phyloP scores from a whole-genome alignment of 1,140 invertebrate genomes.

The Trichonephila clavipes region DNA sequence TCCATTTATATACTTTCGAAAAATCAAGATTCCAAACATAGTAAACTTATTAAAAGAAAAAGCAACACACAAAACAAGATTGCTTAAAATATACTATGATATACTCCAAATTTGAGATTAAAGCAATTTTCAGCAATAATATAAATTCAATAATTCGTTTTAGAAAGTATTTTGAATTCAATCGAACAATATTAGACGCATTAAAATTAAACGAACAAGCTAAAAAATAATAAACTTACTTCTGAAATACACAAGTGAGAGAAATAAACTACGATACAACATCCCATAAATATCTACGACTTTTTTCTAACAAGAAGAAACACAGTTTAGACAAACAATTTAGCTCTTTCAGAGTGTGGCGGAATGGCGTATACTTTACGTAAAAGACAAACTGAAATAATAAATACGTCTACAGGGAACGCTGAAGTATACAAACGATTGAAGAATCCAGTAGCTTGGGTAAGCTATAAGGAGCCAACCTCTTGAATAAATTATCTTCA shows the following conservation, averaged over 20 bases:
- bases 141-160: too few species aligned
- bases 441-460: neutral
- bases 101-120: too few species aligned
- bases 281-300: conserved; percentile 5
- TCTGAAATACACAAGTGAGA: neutral
- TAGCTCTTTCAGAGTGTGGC: neutral
- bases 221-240: neutral
- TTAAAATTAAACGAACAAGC: neutral
- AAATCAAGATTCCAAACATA: too few species aligned
- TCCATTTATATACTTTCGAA: too few species aligned
- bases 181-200: neutral
- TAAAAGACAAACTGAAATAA: conserved; percentile 39
- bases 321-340: conserved; percentile 27
- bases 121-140: too few species aligned
- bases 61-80: too few species aligned
- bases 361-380: conserved; percentile 5
- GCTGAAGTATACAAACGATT: neutral
- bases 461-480: conserved; percentile 3
- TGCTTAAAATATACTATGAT: too few species aligned
- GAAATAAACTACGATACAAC: neutral
- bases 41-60: too few species aligned
- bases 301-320: neutral
- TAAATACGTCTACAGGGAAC: conserved; percentile 36
- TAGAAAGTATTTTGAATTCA: too few species aligned
- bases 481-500: conserved; percentile 44